Percentiles rank a stretch among this genome's conserved stretches.
phyloP scores from a whole-genome alignment of 2,113 vertebrate species.

The Todiramphus saurophagus region DNA sequence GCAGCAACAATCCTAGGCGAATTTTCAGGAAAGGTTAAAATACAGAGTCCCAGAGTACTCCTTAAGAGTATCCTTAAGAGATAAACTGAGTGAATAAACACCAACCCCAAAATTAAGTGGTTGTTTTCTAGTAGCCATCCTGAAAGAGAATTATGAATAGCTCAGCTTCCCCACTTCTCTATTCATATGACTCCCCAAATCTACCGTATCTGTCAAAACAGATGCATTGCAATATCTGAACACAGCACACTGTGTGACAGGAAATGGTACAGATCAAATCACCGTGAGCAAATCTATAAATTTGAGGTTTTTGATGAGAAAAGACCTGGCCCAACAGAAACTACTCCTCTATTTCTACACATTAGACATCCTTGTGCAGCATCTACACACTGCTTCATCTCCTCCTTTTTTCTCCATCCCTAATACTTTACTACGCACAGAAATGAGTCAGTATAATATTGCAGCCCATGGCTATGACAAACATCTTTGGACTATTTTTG shows the following conservation, averaged over 20 bases:
- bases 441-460: slow-evolving; percentile 38
- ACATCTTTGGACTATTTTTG: neutral
- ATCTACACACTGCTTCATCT: neutral
- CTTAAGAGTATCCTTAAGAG: no score
- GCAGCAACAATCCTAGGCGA: neutral
- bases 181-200: neutral
- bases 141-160: neutral
- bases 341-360: neutral
- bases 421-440: neutral
- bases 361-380: neutral
- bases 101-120: neutral
- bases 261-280: slow-evolving; percentile 34
- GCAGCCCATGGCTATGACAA: slow-evolving; percentile 46
- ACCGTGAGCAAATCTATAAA: slow-evolving; percentile 29
- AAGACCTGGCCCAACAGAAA: neutral
- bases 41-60: neutral
- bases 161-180: neutral
- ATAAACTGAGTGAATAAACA: slow-evolving; percentile 15
- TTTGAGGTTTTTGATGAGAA: slow-evolving; percentile 25
- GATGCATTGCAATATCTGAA: slow-evolving; percentile 15
- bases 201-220: neutral
- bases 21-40: neutral
- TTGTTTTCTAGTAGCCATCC: neutral
- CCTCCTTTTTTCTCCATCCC: neutral
- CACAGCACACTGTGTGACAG: neutral